Percentiles rank a stretch among this genome's conserved stretches.
phyloP scores from a whole-genome alignment of 2,888 invertebrate species.

The Fragum whitleyi region DNA sequence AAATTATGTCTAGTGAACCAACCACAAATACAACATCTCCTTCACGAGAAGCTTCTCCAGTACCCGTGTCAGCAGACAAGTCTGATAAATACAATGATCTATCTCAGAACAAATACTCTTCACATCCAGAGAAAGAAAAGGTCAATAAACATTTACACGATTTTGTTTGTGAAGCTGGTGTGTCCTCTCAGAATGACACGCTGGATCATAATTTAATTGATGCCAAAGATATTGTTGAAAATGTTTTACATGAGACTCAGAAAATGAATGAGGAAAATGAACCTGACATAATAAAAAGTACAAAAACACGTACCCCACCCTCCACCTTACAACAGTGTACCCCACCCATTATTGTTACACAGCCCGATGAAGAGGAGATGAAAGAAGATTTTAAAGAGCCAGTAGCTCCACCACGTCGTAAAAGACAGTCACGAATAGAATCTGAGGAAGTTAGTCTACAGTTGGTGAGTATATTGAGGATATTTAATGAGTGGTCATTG shows the following conservation, averaged over 20 bases:
- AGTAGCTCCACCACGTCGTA: conserved; percentile 79
- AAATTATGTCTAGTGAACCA: not conserved
- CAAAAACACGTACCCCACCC: conserved; percentile 87
- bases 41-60: conserved; percentile 23
- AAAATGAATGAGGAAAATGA: conserved; percentile 86
- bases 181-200: conserved; percentile 28
- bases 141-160: conserved; percentile 60
- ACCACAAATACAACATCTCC: not conserved
- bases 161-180: conserved; percentile 38
- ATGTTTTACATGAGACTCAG: conserved; percentile 73
- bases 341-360: conserved; percentile 3
- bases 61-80: not conserved
- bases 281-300: conserved; percentile 97
- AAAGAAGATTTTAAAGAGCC: conserved; percentile 55
- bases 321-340: conserved; percentile 25
- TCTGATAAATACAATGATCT: conserved; percentile 44
- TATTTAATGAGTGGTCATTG: too few species aligned
- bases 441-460: not conserved
- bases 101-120: conserved; percentile 59
- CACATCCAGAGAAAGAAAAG: conserved; percentile 65
- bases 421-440: conserved; percentile 74
- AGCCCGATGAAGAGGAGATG: not conserved
- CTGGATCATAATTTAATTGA: conserved; percentile 55
- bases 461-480: conserved; percentile 10
- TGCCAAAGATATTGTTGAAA: conserved; percentile 70